These are phyloP conservation scores for Drosophila repletoides DNA, from an alignment of 1,140 invertebrate genomes.

Conservation along the genomic window DNA sequence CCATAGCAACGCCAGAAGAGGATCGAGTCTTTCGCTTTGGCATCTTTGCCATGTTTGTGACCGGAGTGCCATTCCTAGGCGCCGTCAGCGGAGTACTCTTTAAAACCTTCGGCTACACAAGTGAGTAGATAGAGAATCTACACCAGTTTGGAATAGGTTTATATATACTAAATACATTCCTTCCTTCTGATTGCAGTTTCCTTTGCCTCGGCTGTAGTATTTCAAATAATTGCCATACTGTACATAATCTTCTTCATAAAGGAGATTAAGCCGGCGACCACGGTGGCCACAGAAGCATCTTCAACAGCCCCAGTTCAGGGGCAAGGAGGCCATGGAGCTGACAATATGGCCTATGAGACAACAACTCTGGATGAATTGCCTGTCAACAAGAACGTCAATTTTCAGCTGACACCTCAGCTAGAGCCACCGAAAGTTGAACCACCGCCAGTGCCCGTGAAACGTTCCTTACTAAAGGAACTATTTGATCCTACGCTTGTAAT, in stretches of 20 bases:
- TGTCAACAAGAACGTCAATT: conserved; percentile 68
- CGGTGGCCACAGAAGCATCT: conserved; percentile 17
- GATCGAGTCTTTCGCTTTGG: conserved; percentile 84
- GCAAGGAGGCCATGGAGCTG: conserved; percentile 30
- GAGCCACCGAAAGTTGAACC: conserved; percentile 54
- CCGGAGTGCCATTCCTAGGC: conserved; percentile 67
- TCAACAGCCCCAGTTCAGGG: conserved; percentile 13
- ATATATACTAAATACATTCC: background rate
- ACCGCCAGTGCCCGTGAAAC: conserved; percentile 18
- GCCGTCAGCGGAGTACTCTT: conserved; percentile 70
- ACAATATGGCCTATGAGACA: conserved; percentile 72
- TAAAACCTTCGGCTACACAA: conserved; percentile 63
- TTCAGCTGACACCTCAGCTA: conserved; percentile 58
- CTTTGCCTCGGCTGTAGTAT: conserved; percentile 59
- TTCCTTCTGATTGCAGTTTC: conserved; percentile 48
- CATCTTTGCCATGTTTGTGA: conserved; percentile 81
- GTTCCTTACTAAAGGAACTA: conserved; percentile 60
- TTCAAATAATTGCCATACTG: conserved; percentile 74
- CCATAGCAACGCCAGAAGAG: conserved; percentile 84
- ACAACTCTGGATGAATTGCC: conserved; percentile 61
- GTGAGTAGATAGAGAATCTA: conserved; percentile 37
- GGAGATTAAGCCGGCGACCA: conserved; percentile 57
- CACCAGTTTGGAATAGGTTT: background rate
- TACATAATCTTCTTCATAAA: conserved; percentile 76
- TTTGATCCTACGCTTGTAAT: conserved; percentile 77